Evolutionary conservation across 2,113 vertebrate genomes (phyloP).

Genomic region (Oreochromis niloticus): DNA sequence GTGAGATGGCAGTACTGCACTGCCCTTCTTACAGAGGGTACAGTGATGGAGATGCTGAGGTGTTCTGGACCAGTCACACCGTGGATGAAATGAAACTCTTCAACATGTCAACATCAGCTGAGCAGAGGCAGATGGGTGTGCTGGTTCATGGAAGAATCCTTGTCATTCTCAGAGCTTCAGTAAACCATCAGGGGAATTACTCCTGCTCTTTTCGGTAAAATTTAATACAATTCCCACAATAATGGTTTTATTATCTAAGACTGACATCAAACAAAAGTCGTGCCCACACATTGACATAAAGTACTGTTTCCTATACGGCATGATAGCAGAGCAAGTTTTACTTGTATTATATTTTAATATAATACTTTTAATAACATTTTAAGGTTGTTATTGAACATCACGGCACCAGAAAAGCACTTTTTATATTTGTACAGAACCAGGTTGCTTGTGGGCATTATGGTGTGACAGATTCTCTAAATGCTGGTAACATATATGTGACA

Average conservation of each 20-base stretch:
- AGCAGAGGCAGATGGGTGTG: background rate
- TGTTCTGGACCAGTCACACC: constrained; percentile 25
- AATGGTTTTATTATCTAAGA: background rate
- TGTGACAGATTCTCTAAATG: background rate
- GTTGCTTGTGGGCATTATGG: background rate
- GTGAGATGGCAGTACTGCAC: constrained; percentile 27
- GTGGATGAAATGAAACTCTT: background rate
- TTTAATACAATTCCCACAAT: background rate
- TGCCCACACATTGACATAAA: background rate
- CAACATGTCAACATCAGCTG: background rate
- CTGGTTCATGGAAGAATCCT: background rate
- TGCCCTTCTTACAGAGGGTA: background rate
- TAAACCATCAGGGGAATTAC: constrained; percentile 45
- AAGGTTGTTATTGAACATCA: background rate
- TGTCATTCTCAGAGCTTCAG: constrained; percentile 13
- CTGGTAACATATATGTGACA: background rate
- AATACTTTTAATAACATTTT: background rate
- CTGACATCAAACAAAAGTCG: background rate
- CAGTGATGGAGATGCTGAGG: background rate
- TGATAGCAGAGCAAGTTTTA: background rate
- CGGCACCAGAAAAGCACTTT: background rate
- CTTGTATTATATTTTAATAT: background rate
- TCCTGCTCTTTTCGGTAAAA: constrained; percentile 41
- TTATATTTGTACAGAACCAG: background rate
- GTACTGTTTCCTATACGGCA: background rate